Base-by-base conservation (phyloP, 2,888 invertebrate species). In the Campoletis raptor region DNA sequence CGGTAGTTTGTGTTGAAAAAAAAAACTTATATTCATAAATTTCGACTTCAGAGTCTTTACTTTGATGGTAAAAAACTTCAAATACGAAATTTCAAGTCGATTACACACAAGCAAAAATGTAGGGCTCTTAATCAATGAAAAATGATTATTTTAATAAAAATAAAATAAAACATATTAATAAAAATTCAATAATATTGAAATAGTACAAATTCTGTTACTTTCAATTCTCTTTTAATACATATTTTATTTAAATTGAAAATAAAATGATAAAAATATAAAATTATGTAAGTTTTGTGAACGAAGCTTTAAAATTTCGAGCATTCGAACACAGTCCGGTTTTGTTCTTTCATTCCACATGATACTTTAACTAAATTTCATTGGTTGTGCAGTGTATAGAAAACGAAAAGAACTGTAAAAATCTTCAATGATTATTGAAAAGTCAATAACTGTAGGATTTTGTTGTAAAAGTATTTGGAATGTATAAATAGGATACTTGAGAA, bases 401-500 rank as follows among this genome's bases (percentile, higher is more conserved):
- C 40, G 24, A 42, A 30, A 61, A 45, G n/a, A 24, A n/a, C 18
- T 3, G 40, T 6, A 21, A 37, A 24, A 8, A 30, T 10, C 15
- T 24, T 24, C 40, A 10, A 66, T 67, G 61, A 67, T 21, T 6
- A 48, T 7, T 7, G n/a, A 30, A 74, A 48, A 24, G 52, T 40
- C 69, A 54, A 82, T 69, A 37, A 74, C 57, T 79, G 73, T 69
- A 57, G 36, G 3, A 61, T 24, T 40, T 54, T 18, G 30, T 36
- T 73, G 61, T 52, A 5, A 57, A 3, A 52, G 37, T 78, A 66
- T 74, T 69, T 36, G 70, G 57, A 84, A 89, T 87, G 88, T 91
- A 90, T 90, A 91, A 92, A 92, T 89, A 89, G 73, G 36, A 64
- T 78, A 69, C 69, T 80, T 36, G 73, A 81, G 72, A 52, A 66